These are phyloP conservation scores for Acyrthosiphon pisum DNA, from an alignment of 1,140 invertebrate species.

Conservation along the genomic window DNA sequence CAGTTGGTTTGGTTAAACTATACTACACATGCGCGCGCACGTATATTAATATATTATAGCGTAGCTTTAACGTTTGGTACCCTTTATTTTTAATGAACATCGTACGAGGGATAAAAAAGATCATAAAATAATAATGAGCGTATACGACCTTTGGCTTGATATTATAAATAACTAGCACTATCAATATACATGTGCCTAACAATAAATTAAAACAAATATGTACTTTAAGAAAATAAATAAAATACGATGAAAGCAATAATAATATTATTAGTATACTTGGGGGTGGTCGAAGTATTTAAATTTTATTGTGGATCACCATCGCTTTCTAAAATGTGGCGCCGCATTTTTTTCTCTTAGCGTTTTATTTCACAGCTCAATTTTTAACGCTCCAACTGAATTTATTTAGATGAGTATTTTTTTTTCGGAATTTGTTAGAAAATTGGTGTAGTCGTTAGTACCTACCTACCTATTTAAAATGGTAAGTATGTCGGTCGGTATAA, in stretches of 20 bases:
- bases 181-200: background rate
- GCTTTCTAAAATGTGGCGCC: background rate
- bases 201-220: background rate
- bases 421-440: background rate
- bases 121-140: background rate
- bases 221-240: background rate
- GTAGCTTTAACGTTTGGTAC: background rate
- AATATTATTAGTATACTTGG: background rate
- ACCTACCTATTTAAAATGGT: background rate
- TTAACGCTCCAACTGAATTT: background rate
- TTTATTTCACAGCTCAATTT: background rate
- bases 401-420: background rate
- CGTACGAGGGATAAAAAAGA: background rate
- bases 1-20: background rate
- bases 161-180: background rate
- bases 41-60: background rate
- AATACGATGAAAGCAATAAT: background rate
- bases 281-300: background rate
- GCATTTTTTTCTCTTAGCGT: background rate
- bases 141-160: background rate
- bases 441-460: background rate
- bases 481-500: background rate
- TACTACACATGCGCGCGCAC: background rate
- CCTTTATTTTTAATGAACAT: slow-evolving; percentile 10
- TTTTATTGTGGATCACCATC: background rate